A percentile compares a stretch with the other conserved stretches of the same genome.
phyloP scores from a whole-genome alignment of 1,140 invertebrate genomes.

The Steinernema khuongi region DNA sequence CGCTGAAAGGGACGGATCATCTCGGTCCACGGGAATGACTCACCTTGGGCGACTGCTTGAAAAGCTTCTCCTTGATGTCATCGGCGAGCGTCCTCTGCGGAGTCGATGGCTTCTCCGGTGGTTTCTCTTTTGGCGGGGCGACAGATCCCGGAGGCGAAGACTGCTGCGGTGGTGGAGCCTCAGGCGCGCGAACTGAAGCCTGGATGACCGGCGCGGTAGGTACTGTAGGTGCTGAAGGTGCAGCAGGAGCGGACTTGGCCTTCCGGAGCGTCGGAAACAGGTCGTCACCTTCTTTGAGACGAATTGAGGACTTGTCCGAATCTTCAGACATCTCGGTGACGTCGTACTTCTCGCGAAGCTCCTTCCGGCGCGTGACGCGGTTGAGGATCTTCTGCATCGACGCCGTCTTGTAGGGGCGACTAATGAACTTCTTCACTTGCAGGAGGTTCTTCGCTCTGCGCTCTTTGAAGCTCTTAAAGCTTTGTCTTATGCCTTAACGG shows the following conservation, averaged over 20 bases:
- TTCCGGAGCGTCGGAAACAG: conserved; percentile 15
- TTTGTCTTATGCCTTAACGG: background rate
- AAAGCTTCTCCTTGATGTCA: conserved; percentile 14
- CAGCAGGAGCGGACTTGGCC: background rate
- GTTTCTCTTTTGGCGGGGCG: no score
- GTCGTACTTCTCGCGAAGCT: background rate
- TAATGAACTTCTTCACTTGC: conserved; percentile 25
- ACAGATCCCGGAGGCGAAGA: no score
- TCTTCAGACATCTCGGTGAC: background rate
- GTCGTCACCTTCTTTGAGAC: conserved; percentile 23
- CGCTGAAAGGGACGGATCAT: background rate
- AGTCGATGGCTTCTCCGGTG: no score
- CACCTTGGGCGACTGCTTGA: background rate
- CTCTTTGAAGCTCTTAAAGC: conserved; percentile 18
- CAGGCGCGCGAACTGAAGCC: no score
- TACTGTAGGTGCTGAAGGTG: background rate
- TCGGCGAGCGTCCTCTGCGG: background rate
- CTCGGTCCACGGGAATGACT: background rate
- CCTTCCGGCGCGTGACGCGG: conserved; percentile 10
- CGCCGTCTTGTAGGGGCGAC: conserved; percentile 11
- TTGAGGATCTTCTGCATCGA: conserved; percentile 19
- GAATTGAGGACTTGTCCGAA: background rate
- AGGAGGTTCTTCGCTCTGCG: conserved; percentile 6
- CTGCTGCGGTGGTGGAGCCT: no score
- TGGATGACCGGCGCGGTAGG: no score